Evolutionary conservation across 1,140 invertebrate genomes (phyloP).

Genomic region (Caenorhabditis remanei): DNA sequence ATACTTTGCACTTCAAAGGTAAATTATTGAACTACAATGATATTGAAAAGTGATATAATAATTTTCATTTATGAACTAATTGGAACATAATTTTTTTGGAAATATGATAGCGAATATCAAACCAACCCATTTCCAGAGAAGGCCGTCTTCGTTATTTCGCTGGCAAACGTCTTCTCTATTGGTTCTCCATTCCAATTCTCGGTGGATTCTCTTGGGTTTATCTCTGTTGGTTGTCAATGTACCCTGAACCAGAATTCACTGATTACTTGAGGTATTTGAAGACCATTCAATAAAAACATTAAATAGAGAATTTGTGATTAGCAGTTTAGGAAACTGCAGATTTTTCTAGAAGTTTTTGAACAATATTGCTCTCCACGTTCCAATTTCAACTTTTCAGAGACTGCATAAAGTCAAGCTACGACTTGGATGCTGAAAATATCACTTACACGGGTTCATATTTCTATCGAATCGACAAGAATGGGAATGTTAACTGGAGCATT

Average conservation of each 20-base stretch:
- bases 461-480: not conserved
- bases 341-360: too few relatives aligned
- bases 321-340: not conserved
- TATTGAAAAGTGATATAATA: not conserved
- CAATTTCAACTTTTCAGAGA: not conserved
- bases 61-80: not conserved
- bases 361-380: too few relatives aligned
- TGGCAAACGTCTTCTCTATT: not conserved
- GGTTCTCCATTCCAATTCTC: not conserved
- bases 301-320: too few relatives aligned
- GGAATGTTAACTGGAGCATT: not conserved
- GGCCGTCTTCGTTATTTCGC: conserved; percentile 18
- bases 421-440: not conserved
- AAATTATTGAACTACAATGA: not conserved
- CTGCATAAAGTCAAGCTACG: not conserved
- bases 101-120: too few relatives aligned
- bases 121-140: not conserved
- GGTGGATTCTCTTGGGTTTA: not conserved
- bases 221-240: not conserved
- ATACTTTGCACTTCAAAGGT: conserved; percentile 36
- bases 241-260: conserved; percentile 17
- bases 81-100: too few relatives aligned
- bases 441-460: conserved; percentile 14
- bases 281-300: too few relatives aligned
- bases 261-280: conserved; percentile 20